Evolutionary conservation across 2,113 vertebrate genomes (phyloP).

Genomic region (Rhegmatorhina hoffmannsi): DNA sequence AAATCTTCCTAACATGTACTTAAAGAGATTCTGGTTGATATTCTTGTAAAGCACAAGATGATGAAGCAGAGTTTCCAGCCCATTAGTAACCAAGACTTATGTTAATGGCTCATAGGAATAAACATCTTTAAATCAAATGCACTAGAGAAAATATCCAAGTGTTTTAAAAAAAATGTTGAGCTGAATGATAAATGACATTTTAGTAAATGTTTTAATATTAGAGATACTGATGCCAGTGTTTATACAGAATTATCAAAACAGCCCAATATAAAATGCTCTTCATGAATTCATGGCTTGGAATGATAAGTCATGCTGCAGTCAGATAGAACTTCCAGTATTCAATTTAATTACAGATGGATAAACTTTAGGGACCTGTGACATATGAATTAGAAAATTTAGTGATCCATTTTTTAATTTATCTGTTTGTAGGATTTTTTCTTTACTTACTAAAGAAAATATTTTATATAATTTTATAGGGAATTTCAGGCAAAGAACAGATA

Average conservation of each 20-base stretch:
- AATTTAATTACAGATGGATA: not conserved
- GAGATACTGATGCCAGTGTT: not conserved
- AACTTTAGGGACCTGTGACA: not conserved
- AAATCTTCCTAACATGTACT: not conserved
- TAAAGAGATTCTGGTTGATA: not conserved
- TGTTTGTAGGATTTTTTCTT: not conserved
- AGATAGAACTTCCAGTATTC: not conserved
- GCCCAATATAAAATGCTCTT: not conserved
- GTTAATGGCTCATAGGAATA: not conserved
- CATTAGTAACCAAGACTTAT: slow-evolving; percentile 27
- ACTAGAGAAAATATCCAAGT: not conserved
- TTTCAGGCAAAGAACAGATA: not conserved
- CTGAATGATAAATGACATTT: slow-evolving; percentile 10
- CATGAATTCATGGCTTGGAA: not conserved
- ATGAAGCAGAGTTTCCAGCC: slow-evolving; percentile 4
- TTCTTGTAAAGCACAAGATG: not conserved
- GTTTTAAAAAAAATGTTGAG: not conserved
- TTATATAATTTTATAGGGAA: not conserved
- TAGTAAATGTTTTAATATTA: slow-evolving; percentile 19
- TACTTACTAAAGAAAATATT: not conserved
- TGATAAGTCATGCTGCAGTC: not conserved
- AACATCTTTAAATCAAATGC: slow-evolving; percentile 31
- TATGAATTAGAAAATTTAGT: not conserved
- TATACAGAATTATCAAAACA: not conserved
- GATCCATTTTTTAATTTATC: not conserved